Evolutionary conservation across 2,797 vertebrate genomes (phyloP).

Genomic region (Chaunax sp.): DNA sequence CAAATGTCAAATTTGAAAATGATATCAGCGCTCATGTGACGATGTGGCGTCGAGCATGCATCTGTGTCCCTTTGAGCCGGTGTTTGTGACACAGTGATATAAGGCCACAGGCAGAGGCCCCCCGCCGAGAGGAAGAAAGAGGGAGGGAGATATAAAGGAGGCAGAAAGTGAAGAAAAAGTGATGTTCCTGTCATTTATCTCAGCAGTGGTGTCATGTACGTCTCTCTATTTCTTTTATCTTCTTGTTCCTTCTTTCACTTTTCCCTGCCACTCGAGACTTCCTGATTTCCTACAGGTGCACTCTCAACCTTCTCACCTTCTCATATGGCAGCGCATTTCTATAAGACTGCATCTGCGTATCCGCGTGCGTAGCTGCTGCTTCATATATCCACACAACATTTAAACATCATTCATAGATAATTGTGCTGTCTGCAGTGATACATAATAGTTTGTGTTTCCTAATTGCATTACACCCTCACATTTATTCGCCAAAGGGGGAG

Average conservation of each 20-base stretch:
- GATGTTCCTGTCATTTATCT: constrained; percentile 65
- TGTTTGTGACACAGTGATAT: constrained; percentile 59
- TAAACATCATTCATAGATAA: constrained; percentile 24
- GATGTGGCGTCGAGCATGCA: neutral
- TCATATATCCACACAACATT: constrained; percentile 9
- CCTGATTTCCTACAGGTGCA: constrained; percentile 38
- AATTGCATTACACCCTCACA: constrained; percentile 41
- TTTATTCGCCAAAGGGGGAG: constrained; percentile 12
- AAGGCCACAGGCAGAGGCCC: constrained; percentile 38
- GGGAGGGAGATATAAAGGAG: constrained; percentile 20
- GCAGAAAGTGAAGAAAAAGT: constrained; percentile 27
- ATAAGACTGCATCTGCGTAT: neutral
- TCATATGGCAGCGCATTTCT: neutral
- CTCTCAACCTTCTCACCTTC: constrained; percentile 47
- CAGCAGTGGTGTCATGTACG: constrained; percentile 56
- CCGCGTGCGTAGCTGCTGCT: neutral
- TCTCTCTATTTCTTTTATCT: constrained; percentile 43
- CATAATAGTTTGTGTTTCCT: constrained; percentile 14
- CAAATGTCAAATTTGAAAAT: neutral
- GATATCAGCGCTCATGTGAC: neutral
- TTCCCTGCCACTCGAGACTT: neutral
- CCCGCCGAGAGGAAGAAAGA: constrained; percentile 57
- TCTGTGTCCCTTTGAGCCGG: constrained; percentile 6
- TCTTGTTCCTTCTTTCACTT: constrained; percentile 15
- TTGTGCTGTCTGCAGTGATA: constrained; percentile 31